Evolutionary conservation across 2,888 invertebrate genomes (phyloP), one percentile per base, ranked within the genome.

Genomic region (Eilema caniola): DNA sequence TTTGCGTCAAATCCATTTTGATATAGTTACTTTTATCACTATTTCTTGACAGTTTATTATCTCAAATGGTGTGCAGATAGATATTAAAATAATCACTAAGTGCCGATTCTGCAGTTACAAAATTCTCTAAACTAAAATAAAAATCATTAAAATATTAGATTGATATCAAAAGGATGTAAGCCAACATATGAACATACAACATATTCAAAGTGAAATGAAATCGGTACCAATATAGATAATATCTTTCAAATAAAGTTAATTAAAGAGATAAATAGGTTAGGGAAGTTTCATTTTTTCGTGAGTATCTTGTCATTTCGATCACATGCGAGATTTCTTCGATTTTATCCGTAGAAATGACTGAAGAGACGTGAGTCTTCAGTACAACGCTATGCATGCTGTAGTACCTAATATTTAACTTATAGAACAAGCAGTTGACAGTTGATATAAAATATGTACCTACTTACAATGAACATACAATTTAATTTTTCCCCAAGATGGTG

Each of bases 401-500:
- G 14, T n/a, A n/a, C n/a, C 0, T 47, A 20, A 20, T 47, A 41
- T 16, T 41, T 16, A n/a, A 41, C 47, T 41, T 2, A 47, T 2
- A 53, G n/a, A 53, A 53, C 53, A 53, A 53, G 20, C n/a, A n/a
- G 2, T 2, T 20, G 47, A 20, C 8, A 47, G 47, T 47, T 7
- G 5, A 47, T 47, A 5, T 47, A 47, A 16, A 33, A 33, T 33
- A 33, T 7, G 5, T 47, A 47, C 0, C 20, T 28, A 28, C 25
- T 60, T 5, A 59, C 16, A 59, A n/a, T 59, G 20, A 20, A 7
- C 16, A 63, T 28, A 7, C 28, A 28, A 11, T 20, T 66, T 24
- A 1, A 5, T 57, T 70, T 66, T 25, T 11, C 10, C 11, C 79
- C 3, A 77, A 95, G 95, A 80, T 95, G 93, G 92, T 91, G 86